Evolutionary conservation across 2,888 invertebrate species (phyloP).

Genomic region (Ellobium chinense): DNA sequence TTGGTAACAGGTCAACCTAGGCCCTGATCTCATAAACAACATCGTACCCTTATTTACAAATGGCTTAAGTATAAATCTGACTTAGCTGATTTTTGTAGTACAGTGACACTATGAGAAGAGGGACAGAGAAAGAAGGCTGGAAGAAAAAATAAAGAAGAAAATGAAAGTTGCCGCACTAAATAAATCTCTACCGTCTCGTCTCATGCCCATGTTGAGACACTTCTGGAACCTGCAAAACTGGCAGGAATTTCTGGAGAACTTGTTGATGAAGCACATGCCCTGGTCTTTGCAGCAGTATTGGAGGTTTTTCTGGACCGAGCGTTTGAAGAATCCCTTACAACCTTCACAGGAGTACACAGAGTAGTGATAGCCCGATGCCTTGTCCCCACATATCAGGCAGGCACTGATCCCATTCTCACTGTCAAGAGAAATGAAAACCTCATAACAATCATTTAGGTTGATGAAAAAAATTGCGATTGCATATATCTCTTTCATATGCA

Average conservation of each 20-base stretch:
- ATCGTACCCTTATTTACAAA: too few species aligned
- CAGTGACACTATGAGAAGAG: too few species aligned
- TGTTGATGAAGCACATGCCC: constrained; percentile 75
- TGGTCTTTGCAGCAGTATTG: constrained; percentile 73
- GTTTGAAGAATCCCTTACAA: constrained; percentile 79
- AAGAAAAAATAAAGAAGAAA: too few species aligned
- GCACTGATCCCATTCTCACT: constrained; percentile 29
- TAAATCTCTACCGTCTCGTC: constrained; percentile 78
- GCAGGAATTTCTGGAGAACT: constrained; percentile 77
- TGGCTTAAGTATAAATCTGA: too few species aligned
- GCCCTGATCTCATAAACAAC: too few species aligned
- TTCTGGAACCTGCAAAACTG: constrained; percentile 77
- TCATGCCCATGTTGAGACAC: constrained; percentile 77
- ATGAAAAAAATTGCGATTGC: background rate
- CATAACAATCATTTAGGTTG: too few species aligned
- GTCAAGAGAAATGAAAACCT: background rate
- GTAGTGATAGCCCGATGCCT: constrained; percentile 78
- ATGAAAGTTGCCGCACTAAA: too few species aligned
- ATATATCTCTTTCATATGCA: too few species aligned
- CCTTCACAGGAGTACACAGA: constrained; percentile 79
- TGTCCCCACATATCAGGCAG: constrained; percentile 76
- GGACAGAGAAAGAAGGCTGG: too few species aligned
- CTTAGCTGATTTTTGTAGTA: too few species aligned
- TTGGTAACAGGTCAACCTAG: too few species aligned
- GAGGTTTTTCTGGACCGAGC: constrained; percentile 78